These are phyloP conservation scores for Stictonetta naevosa DNA, from an alignment of 2,113 vertebrate species.

Conservation along the genomic window DNA sequence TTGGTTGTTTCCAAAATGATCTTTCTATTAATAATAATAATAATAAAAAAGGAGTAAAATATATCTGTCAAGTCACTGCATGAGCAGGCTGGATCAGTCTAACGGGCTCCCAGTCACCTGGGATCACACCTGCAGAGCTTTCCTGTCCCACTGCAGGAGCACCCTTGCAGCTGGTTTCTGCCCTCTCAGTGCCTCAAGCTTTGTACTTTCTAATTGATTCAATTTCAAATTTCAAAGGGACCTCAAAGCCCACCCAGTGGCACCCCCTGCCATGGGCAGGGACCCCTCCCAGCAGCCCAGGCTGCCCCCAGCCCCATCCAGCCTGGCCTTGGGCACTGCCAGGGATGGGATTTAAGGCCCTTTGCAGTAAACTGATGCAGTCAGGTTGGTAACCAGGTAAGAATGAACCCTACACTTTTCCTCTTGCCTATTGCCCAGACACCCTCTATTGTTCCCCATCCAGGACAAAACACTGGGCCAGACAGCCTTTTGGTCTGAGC, in stretches of 20 bases:
- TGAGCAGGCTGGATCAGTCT: background rate
- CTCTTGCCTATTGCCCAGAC: background rate
- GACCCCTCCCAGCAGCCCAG: too few relatives aligned
- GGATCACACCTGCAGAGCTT: background rate
- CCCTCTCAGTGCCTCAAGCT: background rate
- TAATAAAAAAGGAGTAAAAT: background rate
- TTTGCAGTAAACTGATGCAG: background rate
- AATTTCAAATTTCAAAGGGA: background rate
- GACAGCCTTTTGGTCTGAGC: background rate
- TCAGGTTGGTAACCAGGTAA: background rate
- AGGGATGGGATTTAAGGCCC: background rate
- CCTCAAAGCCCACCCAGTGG: too few relatives aligned
- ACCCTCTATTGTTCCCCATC: background rate
- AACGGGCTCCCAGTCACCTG: background rate
- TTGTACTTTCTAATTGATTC: background rate
- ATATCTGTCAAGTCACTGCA: background rate
- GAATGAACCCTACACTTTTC: background rate
- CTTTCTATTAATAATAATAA: background rate
- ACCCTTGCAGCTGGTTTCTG: background rate
- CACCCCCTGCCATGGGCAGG: too few relatives aligned
- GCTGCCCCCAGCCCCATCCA: too few relatives aligned
- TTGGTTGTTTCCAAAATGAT: background rate
- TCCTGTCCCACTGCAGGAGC: rapidly evolving
- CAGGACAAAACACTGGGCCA: background rate
- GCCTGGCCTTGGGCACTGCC: too few relatives aligned